Percentiles rank a stretch among this genome's conserved stretches.
phyloP scores from a whole-genome alignment of 2,888 invertebrate genomes.

The Dynastes maya region DNA sequence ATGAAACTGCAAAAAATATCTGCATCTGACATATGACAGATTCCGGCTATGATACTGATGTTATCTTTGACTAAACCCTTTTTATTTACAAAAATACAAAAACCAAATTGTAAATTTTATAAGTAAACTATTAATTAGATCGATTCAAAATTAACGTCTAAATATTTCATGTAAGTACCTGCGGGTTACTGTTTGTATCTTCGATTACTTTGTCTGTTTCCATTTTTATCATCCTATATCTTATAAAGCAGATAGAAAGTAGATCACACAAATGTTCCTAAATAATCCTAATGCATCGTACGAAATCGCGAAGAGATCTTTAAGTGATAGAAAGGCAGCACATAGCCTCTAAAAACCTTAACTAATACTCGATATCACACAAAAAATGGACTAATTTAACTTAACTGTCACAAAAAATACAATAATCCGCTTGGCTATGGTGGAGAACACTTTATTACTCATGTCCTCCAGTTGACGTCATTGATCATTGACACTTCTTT shows the following conservation, averaged over 20 bases:
- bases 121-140: neutral
- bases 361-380: slow-evolving; percentile 46
- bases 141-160: neutral
- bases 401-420: slow-evolving; percentile 51
- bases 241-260: slow-evolving; percentile 58
- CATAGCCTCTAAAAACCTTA: slow-evolving; percentile 45
- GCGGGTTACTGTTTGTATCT: slow-evolving; percentile 81
- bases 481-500: slow-evolving; percentile 45
- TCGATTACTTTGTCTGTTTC: slow-evolving; percentile 93
- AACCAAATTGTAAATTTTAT: neutral
- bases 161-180: slow-evolving; percentile 70
- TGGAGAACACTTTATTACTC: slow-evolving; percentile 53
- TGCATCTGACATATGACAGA: slow-evolving; percentile 57
- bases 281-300: slow-evolving; percentile 46
- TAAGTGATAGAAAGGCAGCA: slow-evolving; percentile 42
- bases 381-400: slow-evolving; percentile 47
- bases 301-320: slow-evolving; percentile 35
- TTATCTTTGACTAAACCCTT: slow-evolving; percentile 32
- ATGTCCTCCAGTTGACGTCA: slow-evolving; percentile 53
- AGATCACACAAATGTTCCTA: slow-evolving; percentile 52
- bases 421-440: slow-evolving; percentile 52
- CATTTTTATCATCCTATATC: slow-evolving; percentile 84
- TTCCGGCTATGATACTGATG: slow-evolving; percentile 39
- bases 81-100: neutral
- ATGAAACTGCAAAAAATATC: slow-evolving; percentile 15